Evolutionary conservation across 2,113 vertebrate genomes (phyloP).

Genomic region (Galemys pyrenaicus): DNA sequence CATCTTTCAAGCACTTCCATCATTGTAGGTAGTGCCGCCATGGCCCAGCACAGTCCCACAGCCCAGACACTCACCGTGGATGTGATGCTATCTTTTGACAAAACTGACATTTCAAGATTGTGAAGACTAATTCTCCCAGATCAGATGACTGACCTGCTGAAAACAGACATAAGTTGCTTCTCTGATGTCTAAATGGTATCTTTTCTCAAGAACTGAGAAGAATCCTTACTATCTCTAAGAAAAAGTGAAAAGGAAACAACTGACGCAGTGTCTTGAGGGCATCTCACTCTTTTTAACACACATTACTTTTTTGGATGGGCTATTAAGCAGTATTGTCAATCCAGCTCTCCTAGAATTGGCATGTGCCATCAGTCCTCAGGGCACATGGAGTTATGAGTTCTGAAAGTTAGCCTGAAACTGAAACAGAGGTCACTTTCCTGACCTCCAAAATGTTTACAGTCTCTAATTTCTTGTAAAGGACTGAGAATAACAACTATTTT

Average conservation of each 20-base stretch:
- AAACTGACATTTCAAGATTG: conserved; percentile 60
- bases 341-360: conserved; percentile 45
- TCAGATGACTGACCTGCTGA: conserved; percentile 46
- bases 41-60: neutral
- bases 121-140: conserved; percentile 37
- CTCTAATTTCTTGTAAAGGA: conserved; percentile 29
- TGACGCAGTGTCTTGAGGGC: conserved; percentile 63
- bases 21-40: neutral
- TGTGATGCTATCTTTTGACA: conserved; percentile 66
- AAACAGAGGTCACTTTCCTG: conserved; percentile 24
- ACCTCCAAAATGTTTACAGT: conserved; percentile 52
- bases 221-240: conserved; percentile 63
- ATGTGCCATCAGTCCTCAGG: neutral
- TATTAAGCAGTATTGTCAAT: conserved; percentile 65
- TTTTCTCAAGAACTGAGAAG: conserved; percentile 60
- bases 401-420: conserved; percentile 21
- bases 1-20: conserved; percentile 42
- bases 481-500: conserved; percentile 32
- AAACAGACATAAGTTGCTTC: conserved; percentile 52
- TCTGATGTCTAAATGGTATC: neutral
- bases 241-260: conserved; percentile 56
- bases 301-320: conserved; percentile 74
- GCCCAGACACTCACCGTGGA: neutral
- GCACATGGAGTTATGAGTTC: conserved; percentile 15
- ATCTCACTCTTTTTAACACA: conserved; percentile 66